Conservation (phyloP, 2,888 invertebrate genomes). For the Eucriotettix oculatus region DNA sequence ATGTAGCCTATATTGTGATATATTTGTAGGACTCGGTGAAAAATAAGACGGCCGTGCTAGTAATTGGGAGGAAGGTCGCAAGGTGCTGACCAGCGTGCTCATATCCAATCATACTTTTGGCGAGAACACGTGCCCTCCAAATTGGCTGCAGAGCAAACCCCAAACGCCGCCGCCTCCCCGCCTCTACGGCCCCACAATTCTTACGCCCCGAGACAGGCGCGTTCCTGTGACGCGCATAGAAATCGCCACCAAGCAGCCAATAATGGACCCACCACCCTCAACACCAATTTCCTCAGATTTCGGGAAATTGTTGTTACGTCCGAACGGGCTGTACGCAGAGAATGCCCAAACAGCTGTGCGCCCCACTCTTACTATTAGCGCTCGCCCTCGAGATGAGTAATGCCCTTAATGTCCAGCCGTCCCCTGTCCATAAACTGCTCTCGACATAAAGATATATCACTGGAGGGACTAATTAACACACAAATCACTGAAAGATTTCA, state of each 20-base stretch:
- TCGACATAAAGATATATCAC: too few species aligned
- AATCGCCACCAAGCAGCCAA: conserved; percentile 30
- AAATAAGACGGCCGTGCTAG: too few species aligned
- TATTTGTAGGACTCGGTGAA: too few species aligned
- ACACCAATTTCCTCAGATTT: conserved; percentile 30
- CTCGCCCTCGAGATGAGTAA: neutral
- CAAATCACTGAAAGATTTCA: too few species aligned
- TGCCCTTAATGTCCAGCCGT: neutral
- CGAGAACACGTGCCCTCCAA: conserved; percentile 9
- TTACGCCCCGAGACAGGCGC: conserved; percentile 8
- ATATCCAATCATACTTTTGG: conserved; percentile 1
- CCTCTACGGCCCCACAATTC: conserved; percentile 2
- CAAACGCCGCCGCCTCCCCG: conserved; percentile 3
- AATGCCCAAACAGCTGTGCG: conserved; percentile 21
- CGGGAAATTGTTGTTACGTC: conserved; percentile 26
- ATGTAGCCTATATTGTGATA: too few species aligned
- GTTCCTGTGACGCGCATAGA: conserved; percentile 31
- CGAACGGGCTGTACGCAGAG: conserved; percentile 14
- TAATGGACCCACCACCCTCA: conserved; percentile 22
- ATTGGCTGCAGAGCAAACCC: conserved; percentile 9
- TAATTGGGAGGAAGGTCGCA: neutral
- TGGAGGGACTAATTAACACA: too few species aligned
- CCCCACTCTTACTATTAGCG: neutral
- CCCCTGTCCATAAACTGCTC: too few species aligned
- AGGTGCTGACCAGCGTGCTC: neutral